phyloP scores from a whole-genome alignment of 2,113 vertebrate species.

The Odontesthes bonariensis region DNA sequence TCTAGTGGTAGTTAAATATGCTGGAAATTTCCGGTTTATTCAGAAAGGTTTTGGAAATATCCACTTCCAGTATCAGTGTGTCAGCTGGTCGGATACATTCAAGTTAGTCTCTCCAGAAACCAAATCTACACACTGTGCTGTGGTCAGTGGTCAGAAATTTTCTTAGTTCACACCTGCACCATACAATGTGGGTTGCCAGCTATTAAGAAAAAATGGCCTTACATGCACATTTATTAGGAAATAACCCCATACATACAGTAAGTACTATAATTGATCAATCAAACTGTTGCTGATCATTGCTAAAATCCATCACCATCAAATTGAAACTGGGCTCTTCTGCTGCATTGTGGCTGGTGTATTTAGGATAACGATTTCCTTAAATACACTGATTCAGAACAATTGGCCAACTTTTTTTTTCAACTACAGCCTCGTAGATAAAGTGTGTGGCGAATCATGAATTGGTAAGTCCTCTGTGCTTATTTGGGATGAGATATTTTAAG shows the following conservation, averaged over 20 bases:
- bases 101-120: neutral
- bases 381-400: conserved; percentile 18
- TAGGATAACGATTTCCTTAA: too few relatives aligned
- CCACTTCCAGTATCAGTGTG: neutral
- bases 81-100: neutral
- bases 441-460: conserved; percentile 55
- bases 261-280: conserved; percentile 25
- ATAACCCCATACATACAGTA: neutral
- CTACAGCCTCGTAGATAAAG: conserved; percentile 24
- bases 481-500: conserved; percentile 25
- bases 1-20: neutral
- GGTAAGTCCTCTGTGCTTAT: conserved; percentile 42
- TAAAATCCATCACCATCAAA: too few relatives aligned
- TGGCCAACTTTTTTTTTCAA: conserved; percentile 39
- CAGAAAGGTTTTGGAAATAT: neutral
- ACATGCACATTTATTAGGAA: neutral
- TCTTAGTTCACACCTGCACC: neutral
- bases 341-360: conserved; percentile 37
- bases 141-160: neutral
- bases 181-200: neutral
- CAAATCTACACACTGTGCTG: neutral
- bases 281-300: conserved; percentile 1
- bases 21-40: neutral
- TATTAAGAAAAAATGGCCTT: neutral
- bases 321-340: too few relatives aligned